Evolutionary conservation across 2,888 invertebrate species (phyloP).

Genomic region (Ennomos fuscantarius): DNA sequence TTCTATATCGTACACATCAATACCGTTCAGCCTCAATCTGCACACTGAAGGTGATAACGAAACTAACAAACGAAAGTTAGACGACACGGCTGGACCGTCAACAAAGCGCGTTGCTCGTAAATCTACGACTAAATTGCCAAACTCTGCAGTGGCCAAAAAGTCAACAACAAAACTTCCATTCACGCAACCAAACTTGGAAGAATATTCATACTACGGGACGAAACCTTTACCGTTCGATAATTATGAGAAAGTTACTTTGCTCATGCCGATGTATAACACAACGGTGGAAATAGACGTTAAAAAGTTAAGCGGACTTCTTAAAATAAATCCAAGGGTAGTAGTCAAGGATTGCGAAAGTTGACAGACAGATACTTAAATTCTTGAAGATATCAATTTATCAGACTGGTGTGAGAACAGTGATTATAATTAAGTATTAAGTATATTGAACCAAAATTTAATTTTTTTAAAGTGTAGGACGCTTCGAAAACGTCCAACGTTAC

Average conservation of each 20-base stretch:
- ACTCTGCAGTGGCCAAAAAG: conserved; percentile 66
- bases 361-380: background rate
- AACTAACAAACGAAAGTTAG: conserved; percentile 34
- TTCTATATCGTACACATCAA: conserved; percentile 44
- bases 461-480: background rate
- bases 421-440: conserved; percentile 3
- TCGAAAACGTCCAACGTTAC: background rate
- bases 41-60: conserved; percentile 28
- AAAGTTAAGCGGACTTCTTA: conserved; percentile 78
- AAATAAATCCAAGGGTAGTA: conserved; percentile 78
- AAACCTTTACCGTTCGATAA: conserved; percentile 64
- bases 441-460: background rate
- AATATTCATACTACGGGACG: conserved; percentile 81
- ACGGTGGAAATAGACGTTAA: conserved; percentile 73
- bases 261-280: conserved; percentile 82
- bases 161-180: conserved; percentile 78
- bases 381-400: background rate
- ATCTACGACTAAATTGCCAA: conserved; percentile 66
- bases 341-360: conserved; percentile 61
- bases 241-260: conserved; percentile 73
- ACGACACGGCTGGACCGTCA: conserved; percentile 15
- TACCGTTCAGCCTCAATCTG: conserved; percentile 34
- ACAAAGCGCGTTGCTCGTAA: conserved; percentile 59
- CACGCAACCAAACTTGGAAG: conserved; percentile 38
- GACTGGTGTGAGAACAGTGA: conserved; percentile 8